Evolutionary conservation across 2,888 invertebrate species (phyloP).

Genomic region (Coleophora deauratella): DNA sequence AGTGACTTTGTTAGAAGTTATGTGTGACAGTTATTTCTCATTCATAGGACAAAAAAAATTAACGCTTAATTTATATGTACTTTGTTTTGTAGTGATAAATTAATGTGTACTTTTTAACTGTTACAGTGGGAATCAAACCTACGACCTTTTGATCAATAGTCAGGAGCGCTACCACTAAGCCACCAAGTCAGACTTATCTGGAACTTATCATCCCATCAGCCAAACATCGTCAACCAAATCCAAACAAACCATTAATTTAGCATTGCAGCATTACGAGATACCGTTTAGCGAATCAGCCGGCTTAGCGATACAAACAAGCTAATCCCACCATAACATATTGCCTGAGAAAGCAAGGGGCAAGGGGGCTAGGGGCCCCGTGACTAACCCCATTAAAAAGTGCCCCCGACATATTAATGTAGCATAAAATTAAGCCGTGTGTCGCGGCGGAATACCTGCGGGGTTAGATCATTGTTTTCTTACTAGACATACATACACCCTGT

Average conservation of each 20-base stretch:
- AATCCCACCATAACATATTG: conserved; percentile 50
- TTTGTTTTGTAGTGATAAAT: conserved; percentile 9
- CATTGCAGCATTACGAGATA: conserved; percentile 2
- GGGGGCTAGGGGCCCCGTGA: conserved; percentile 52
- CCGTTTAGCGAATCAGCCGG: conserved; percentile 15
- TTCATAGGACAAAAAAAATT: conserved; percentile 25
- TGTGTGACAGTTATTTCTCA: no score
- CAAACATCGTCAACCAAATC: background rate
- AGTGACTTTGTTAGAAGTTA: conserved; percentile 14
- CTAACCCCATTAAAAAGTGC: conserved; percentile 71
- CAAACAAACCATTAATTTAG: conserved; percentile 1
- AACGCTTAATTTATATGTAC: conserved; percentile 18
- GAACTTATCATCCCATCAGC: background rate
- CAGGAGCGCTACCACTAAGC: no score
- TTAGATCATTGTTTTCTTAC: no score
- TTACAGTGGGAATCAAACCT: no score
- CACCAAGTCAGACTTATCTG: no score
- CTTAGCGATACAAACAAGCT: conserved; percentile 35
- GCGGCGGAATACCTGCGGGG: background rate
- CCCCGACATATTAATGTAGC: conserved; percentile 67
- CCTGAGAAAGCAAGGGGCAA: conserved; percentile 42
- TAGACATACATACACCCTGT: no score
- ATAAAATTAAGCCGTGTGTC: conserved; percentile 60
- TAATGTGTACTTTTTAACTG: no score
- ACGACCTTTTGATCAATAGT: no score